Evolutionary conservation across 2,113 vertebrate species (phyloP).

Genomic region (Phalacrocorax pelagicus): DNA sequence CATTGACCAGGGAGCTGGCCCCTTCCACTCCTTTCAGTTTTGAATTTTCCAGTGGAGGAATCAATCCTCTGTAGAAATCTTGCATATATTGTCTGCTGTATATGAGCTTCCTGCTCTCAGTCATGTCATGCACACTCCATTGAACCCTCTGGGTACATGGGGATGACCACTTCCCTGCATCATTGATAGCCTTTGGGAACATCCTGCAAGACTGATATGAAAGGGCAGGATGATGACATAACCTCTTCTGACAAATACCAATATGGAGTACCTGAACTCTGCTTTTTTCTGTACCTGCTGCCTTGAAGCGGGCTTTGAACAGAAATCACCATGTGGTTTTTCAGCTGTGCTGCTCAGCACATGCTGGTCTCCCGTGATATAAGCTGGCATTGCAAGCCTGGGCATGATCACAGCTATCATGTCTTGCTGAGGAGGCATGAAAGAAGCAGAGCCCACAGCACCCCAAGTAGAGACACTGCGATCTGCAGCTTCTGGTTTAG

Average conservation of each 20-base stretch:
- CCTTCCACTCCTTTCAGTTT: background rate
- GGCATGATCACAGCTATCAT: background rate
- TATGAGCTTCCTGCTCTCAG: background rate
- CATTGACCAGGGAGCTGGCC: background rate
- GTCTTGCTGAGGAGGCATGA: background rate
- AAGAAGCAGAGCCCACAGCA: background rate
- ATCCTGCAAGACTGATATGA: background rate
- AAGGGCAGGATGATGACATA: background rate
- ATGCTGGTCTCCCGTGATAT: background rate
- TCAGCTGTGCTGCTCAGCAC: background rate
- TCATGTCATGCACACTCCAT: background rate
- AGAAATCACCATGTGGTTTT: background rate
- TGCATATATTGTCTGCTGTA: background rate
- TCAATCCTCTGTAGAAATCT: background rate
- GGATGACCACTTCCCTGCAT: background rate
- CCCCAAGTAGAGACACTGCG: background rate
- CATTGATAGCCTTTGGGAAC: background rate
- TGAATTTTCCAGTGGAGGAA: background rate
- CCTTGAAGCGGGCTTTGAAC: background rate
- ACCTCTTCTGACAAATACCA: background rate
- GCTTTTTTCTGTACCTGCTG: background rate
- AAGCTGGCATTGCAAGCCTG: background rate
- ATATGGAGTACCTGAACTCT: background rate
- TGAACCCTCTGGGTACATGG: background rate
- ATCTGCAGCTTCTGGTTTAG: background rate